phyloP scores from a whole-genome alignment of 2,888 invertebrate species.

The Blastobasis adustella region DNA sequence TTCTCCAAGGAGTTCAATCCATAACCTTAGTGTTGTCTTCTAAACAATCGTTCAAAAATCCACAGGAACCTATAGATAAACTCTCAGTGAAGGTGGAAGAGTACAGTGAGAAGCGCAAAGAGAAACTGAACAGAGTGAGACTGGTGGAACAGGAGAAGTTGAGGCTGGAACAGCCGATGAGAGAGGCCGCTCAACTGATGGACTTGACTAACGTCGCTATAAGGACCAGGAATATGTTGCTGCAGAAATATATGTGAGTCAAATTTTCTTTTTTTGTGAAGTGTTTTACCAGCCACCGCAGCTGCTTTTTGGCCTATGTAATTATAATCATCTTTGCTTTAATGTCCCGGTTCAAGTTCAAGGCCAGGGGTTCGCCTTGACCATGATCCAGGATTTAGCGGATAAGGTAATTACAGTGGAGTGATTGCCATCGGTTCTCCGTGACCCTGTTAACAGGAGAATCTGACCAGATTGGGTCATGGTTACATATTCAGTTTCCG shows the following conservation, averaged over 20 bases:
- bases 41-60: neutral
- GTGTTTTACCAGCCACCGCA: too few relatives aligned
- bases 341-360: too few relatives aligned
- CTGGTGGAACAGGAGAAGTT: slow-evolving; percentile 85
- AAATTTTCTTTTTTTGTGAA: neutral
- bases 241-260: slow-evolving; percentile 80
- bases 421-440: too few relatives aligned
- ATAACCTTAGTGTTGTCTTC: too few relatives aligned
- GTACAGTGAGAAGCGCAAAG: slow-evolving; percentile 81
- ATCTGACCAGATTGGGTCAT: too few relatives aligned
- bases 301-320: neutral
- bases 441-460: too few relatives aligned
- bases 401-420: too few relatives aligned
- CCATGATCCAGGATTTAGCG: too few relatives aligned
- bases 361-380: too few relatives aligned
- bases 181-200: slow-evolving; percentile 85
- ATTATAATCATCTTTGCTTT: too few relatives aligned
- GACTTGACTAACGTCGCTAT: slow-evolving; percentile 85
- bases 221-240: slow-evolving; percentile 79
- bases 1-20: too few relatives aligned
- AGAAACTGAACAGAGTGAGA: slow-evolving; percentile 89
- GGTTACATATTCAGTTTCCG: too few relatives aligned
- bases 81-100: slow-evolving; percentile 83
- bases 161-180: slow-evolving; percentile 85
- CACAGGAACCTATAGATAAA: slow-evolving; percentile 83